These are phyloP conservation scores for Bombus superbus DNA, from an alignment of 1,140 invertebrate species.

Conservation along the genomic window DNA sequence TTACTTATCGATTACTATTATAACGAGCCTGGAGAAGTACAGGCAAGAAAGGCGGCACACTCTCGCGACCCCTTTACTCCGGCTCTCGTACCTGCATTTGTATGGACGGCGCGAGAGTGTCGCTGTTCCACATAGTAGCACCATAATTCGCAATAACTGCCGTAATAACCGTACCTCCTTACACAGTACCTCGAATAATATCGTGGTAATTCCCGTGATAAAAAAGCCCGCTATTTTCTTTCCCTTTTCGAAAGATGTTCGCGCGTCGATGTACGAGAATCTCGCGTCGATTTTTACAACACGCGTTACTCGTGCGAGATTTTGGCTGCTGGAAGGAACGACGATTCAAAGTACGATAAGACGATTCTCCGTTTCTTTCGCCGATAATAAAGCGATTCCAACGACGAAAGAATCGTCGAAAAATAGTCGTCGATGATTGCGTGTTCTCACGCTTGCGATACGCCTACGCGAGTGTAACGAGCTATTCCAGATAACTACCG, in stretches of 20 bases:
- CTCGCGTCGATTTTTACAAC: not conserved
- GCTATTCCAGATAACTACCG: conserved; percentile 67
- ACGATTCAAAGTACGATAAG: not conserved
- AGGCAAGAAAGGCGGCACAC: not conserved
- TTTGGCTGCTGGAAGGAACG: not conserved
- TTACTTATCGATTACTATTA: conserved; percentile 80
- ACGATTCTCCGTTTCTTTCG: not conserved
- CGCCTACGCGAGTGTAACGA: conserved; percentile 40
- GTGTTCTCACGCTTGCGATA: not conserved
- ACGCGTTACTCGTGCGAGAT: not conserved
- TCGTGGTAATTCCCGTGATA: conserved; percentile 68
- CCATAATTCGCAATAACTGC: conserved; percentile 80
- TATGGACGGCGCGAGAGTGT: conserved; percentile 44
- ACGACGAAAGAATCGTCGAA: not conserved
- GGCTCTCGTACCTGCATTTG: conserved; percentile 18
- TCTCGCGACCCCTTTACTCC: not conserved
- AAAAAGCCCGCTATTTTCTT: conserved; percentile 32
- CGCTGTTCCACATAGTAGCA: conserved; percentile 58
- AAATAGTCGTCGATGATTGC: conserved; percentile 1
- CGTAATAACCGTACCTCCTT: conserved; percentile 77
- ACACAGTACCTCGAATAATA: conserved; percentile 74
- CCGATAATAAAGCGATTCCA: not conserved
- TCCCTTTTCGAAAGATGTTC: not conserved
- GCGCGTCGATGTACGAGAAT: not conserved
- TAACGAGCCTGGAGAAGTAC: conserved; percentile 60